Conservation (phyloP, 2,888 invertebrate species). For the Perdita meconis region DNA sequence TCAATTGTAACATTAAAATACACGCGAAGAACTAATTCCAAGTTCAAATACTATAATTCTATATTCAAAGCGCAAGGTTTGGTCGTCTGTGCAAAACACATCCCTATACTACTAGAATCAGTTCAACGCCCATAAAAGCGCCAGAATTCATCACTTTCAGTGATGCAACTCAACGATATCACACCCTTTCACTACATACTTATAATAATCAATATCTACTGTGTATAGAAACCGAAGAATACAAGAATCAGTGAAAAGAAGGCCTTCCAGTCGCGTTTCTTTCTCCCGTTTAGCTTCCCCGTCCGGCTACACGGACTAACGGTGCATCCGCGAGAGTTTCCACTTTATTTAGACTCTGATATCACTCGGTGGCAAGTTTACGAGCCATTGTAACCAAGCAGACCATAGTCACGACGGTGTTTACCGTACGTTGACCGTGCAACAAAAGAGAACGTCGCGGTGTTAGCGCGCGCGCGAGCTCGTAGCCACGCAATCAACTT, state of each 20-base stretch:
- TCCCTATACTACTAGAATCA: not conserved
- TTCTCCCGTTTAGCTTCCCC: not conserved
- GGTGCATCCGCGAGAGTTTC: not conserved
- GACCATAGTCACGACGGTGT: not conserved
- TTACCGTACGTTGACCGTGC: conserved; percentile 8
- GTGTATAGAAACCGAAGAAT: not conserved
- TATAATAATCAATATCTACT: conserved; percentile 7
- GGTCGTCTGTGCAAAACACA: not conserved
- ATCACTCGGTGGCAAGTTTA: conserved; percentile 9
- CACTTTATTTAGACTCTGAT: not conserved
- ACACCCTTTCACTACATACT: not conserved
- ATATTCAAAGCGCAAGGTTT: too few species aligned
- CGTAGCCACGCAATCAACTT: conserved; percentile 52
- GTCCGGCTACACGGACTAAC: not conserved
- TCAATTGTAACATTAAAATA: too few species aligned
- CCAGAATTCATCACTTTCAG: not conserved
- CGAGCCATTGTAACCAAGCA: not conserved
- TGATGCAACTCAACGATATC: not conserved
- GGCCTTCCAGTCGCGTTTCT: conserved; percentile 3
- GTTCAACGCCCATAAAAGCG: not conserved
- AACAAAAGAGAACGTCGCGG: conserved; percentile 2
- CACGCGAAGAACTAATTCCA: too few species aligned
- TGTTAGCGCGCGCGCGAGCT: not conserved
- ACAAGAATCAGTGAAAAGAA: not conserved
- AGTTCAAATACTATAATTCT: too few species aligned